These are phyloP conservation scores for Brenthis daphne DNA, from an alignment of 2,888 invertebrate species.

Conservation along the genomic window DNA sequence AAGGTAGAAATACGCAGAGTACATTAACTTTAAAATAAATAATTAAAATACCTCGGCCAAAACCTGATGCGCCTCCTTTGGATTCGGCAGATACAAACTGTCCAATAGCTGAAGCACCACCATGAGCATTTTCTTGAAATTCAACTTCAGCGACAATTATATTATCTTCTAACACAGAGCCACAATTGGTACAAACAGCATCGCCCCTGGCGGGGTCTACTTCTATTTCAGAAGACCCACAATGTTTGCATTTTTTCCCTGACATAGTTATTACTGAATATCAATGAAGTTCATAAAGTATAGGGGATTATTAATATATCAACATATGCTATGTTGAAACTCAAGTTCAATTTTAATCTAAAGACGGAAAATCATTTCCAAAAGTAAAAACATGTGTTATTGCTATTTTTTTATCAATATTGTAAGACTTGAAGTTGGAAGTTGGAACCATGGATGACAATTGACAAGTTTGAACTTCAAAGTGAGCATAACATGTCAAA, in stretches of 20 bases:
- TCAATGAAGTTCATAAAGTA: not conserved
- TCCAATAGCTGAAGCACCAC: constrained; percentile 93
- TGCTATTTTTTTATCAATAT: no score
- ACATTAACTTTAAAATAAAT: not conserved
- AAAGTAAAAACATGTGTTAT: no score
- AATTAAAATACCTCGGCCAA: constrained; percentile 84
- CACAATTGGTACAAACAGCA: constrained; percentile 97
- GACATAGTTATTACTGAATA: constrained; percentile 54
- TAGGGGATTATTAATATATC: not conserved
- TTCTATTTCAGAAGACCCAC: constrained; percentile 95
- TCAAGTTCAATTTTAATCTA: no score
- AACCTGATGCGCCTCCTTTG: constrained; percentile 90
- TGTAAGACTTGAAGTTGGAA: no score
- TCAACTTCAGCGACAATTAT: constrained; percentile 98
- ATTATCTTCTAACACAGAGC: constrained; percentile 97
- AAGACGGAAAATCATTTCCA: no score
- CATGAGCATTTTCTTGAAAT: constrained; percentile 96
- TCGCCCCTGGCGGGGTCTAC: constrained; percentile 97
- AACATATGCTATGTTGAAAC: no score
- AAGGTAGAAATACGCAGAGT: no score
- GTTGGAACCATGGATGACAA: no score
- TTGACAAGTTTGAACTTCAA: no score
- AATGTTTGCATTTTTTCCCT: constrained; percentile 92
- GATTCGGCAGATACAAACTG: constrained; percentile 96
- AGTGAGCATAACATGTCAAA: no score